Percentiles rank a stretch among this genome's conserved stretches.
These are phyloP conservation scores for Phania funesta DNA, from an alignment of 2,888 invertebrate species.

Conservation along the genomic window DNA sequence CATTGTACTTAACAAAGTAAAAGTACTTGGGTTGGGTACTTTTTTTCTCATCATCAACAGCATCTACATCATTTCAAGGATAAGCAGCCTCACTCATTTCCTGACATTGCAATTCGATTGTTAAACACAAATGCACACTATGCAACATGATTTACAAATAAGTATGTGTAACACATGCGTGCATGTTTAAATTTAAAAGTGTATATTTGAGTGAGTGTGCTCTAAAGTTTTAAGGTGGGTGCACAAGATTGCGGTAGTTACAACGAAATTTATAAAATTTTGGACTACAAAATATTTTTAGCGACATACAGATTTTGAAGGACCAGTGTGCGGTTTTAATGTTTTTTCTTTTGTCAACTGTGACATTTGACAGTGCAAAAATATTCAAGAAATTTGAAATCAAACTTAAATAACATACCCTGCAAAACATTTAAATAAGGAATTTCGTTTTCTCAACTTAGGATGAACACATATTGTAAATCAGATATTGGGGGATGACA, in stretches of 20 bases:
- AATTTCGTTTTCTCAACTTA: too few relatives aligned
- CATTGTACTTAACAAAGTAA: constrained; percentile 51
- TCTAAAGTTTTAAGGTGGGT: neutral
- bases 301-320: too few relatives aligned
- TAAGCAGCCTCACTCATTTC: constrained; percentile 60
- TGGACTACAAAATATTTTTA: too few relatives aligned
- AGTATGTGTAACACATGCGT: neutral
- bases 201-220: neutral
- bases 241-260: neutral
- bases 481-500: too few relatives aligned
- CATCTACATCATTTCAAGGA: constrained; percentile 53
- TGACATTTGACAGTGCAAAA: too few relatives aligned
- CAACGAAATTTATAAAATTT: neutral
- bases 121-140: constrained; percentile 26
- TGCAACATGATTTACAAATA: neutral
- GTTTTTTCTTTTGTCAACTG: too few relatives aligned
- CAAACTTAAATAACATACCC: too few relatives aligned
- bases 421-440: too few relatives aligned
- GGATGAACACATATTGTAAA: too few relatives aligned
- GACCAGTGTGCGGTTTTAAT: too few relatives aligned
- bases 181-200: neutral
- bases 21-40: constrained; percentile 33
- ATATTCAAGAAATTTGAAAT: too few relatives aligned
- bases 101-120: constrained; percentile 64
- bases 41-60: constrained; percentile 32